Evolutionary conservation across 2,888 invertebrate genomes (phyloP).

Genomic region (Prosapia bicincta): DNA sequence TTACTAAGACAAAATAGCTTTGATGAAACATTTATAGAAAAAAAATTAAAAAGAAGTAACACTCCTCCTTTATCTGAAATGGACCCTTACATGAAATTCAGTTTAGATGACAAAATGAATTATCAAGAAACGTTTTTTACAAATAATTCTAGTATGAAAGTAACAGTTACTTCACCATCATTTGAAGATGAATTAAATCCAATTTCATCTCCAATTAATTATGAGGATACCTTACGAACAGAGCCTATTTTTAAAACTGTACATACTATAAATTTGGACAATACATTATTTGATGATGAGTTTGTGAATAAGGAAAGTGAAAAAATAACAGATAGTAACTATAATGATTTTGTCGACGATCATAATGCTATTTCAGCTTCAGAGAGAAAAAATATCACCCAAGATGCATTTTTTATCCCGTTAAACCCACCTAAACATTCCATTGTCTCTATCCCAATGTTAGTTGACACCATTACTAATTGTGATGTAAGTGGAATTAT

Average conservation of each 20-base stretch:
- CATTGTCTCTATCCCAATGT: neutral
- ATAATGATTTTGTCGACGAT: neutral
- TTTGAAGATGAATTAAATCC: conserved; percentile 21
- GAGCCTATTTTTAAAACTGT: neutral
- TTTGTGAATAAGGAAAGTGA: neutral
- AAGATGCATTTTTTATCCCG: neutral
- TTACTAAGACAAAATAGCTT: conserved; percentile 8
- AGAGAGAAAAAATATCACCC: neutral
- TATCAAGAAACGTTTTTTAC: conserved; percentile 27
- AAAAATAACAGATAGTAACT: neutral
- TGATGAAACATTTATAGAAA: neutral
- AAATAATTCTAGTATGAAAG: conserved; percentile 4
- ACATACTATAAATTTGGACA: neutral
- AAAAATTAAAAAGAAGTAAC: conserved; percentile 16
- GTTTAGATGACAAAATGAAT: conserved; percentile 13
- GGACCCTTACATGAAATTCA: conserved; percentile 26
- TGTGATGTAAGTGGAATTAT: neutral
- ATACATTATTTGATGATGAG: neutral
- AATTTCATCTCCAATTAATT: too few species aligned
- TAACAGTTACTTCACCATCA: conserved; percentile 26
- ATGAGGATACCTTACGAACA: too few species aligned
- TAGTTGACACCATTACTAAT: neutral
- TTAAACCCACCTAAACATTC: neutral
- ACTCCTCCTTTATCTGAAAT: conserved; percentile 36
- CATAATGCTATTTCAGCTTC: neutral